Evolutionary conservation across 2,888 invertebrate genomes (phyloP), one percentile per base, ranked within the genome.

Genomic region (Dilophus febrilis): DNA sequence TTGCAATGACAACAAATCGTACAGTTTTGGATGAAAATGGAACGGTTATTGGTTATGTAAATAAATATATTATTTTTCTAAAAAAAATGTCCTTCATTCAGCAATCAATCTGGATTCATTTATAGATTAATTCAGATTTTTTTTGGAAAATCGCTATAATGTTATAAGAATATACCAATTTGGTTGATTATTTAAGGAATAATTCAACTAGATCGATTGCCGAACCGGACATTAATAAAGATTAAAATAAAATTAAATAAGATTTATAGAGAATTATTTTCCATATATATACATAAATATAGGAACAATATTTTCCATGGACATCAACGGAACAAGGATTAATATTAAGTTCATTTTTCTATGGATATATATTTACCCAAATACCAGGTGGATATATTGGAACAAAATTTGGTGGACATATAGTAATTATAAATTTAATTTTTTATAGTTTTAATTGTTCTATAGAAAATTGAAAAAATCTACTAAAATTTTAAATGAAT

Each of bases 301-400:
- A 79, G 73, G 63, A 65, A n/a, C 72, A 71, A 47, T 83, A 85
- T 51, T 86, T 86, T 53, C 72, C 79, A 45, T 88, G 88, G 88
- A 75, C 77, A 50, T 70, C 78, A 0, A 72, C 73, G 53, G 70
- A 77, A 30, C 81, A 79, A 59, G 87, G 87, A 1, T 62, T 80
- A 38, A 72, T 90, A 26, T 61, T 90, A 38, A 84, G 85, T 51
- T 82, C 86, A 0, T 90, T 90, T 62, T 90, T 88, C 66, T 87
- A 86, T 53, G 88, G 88, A 0, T 90, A 90, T 60, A 72, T 88
- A 42, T 59, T 81, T 42, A 88, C 88, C 0, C 88, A 84, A 58
- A 64, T 88, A 31, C 69, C 80, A 1, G 88, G 87, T 1, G 88
- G 88, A 37, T 84, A 79, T 71, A 62, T 92, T 37, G 83, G 86